Base-by-base conservation (phyloP, 1,140 invertebrate genomes). In the Drosophila baimaii region DNA sequence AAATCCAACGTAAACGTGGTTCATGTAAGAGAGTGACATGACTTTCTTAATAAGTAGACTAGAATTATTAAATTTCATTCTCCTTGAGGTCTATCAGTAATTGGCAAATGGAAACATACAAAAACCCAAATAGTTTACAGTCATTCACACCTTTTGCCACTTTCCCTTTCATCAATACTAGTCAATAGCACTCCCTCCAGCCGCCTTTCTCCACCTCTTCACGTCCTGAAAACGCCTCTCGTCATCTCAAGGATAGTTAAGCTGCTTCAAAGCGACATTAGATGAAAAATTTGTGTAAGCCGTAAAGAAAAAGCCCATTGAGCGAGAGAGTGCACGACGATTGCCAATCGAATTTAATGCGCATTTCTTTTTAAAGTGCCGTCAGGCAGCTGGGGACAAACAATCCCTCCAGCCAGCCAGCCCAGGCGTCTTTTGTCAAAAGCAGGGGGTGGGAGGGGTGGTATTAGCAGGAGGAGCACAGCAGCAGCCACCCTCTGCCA, bases 211-310 rank as follows among this genome's bases (percentile, higher is more conserved):
- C 8, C 39, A n/a, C 6, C 4, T 31, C 35, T n/a, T 39, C 57
- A 41, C 8, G 31, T 35, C 27, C 64, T 44, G 19, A 31, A 49
- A 29, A 49, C 44, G 61, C 49, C 31, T 35, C 31, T 54, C 55
- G 31, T 54, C 69, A 54, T 44, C 58, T 65, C 25, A 76, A 46
- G 54, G 54, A 76, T 57, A 58, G 73, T 59, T 68, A 76, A 76
- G 72, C 72, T 47, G 61, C 55, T 77, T 68, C 73, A 68, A 68
- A 59, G 73, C 73, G 27, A 47, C 52, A 66, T 79, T 76, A 69
- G 70, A 85, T 85, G 79, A 74, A 85, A 85, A 88, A 81, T 72
- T 82, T 79, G 79, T 73, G 69, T 86, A 69, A 78, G 78, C 78
- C 62, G 63, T 58, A 63, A 81, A 59, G 59, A 79, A 79, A 81